phyloP scores from a whole-genome alignment of 2,888 invertebrate species.

The Miltochrista miniata region DNA sequence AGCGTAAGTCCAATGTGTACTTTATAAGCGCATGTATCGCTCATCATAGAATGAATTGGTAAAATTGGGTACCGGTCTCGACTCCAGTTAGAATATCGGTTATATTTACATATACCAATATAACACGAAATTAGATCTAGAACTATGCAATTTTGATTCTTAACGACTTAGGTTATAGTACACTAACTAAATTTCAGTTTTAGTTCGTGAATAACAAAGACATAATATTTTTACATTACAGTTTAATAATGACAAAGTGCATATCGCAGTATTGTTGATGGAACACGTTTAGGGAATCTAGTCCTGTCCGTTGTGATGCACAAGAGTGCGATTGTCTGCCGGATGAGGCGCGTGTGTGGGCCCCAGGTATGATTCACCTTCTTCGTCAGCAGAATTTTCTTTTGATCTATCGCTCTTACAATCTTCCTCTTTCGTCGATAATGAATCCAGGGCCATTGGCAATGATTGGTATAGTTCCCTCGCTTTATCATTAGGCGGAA shows the following conservation, averaged over 20 bases:
- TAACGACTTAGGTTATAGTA: conserved; percentile 38
- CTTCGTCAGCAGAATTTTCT: conserved; percentile 85
- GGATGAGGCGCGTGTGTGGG: conserved; percentile 83
- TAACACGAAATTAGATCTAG: conserved; percentile 40
- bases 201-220: conserved; percentile 29
- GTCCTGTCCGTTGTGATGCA: conserved; percentile 92
- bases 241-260: conserved; percentile 33
- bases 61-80: conserved; percentile 29
- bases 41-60: no score
- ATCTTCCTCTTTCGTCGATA: conserved; percentile 85
- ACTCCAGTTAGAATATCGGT: conserved; percentile 32
- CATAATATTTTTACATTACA: conserved; percentile 25
- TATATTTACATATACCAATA: conserved; percentile 31
- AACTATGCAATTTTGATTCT: conserved; percentile 35
- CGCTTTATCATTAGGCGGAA: conserved; percentile 91
- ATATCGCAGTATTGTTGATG: conserved; percentile 27
- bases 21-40: no score
- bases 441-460: conserved; percentile 83
- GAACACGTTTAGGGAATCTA: conserved; percentile 62
- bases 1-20: no score
- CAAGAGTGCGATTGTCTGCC: conserved; percentile 85
- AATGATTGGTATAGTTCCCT: conserved; percentile 85
- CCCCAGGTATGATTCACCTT: conserved; percentile 76
- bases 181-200: conserved; percentile 61
- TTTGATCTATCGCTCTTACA: conserved; percentile 86